A percentile compares a stretch with the other conserved stretches of the same genome.
Evolutionary conservation across 2,888 invertebrate genomes (phyloP).

Genomic region (Linnaemya tessellans): DNA sequence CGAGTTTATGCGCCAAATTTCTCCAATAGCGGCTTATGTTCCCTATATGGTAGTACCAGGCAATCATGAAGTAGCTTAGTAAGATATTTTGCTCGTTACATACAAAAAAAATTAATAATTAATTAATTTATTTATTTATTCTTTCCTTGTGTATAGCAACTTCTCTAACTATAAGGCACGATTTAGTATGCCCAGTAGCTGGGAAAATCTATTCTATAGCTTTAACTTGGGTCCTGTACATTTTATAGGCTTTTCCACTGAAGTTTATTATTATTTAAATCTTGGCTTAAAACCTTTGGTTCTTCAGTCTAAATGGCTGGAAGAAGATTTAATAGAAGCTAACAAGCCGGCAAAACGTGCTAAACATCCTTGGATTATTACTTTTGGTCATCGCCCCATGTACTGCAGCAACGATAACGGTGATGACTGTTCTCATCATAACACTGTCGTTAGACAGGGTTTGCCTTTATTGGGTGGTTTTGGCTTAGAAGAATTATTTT

Average conservation of each 20-base stretch:
- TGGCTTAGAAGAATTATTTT: conserved; percentile 93
- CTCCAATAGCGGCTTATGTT: conserved; percentile 93
- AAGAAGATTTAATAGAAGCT: conserved; percentile 90
- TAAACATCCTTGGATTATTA: conserved; percentile 91
- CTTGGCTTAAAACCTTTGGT: conserved; percentile 92
- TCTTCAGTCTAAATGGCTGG: conserved; percentile 93
- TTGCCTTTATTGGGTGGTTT: conserved; percentile 87
- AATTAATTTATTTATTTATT: conserved; percentile 71
- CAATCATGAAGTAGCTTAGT: conserved; percentile 94
- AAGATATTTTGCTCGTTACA: conserved; percentile 80
- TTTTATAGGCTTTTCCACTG: conserved; percentile 95
- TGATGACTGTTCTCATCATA: conserved; percentile 89
- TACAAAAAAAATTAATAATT: not conserved
- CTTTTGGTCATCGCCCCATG: conserved; percentile 95
- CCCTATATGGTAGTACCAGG: conserved; percentile 98
- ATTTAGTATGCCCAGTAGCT: conserved; percentile 94
- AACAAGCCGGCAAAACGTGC: conserved; percentile 89
- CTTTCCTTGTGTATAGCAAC: conserved; percentile 86
- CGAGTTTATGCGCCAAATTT: conserved; percentile 95
- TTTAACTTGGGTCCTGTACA: conserved; percentile 95
- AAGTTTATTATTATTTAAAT: conserved; percentile 95
- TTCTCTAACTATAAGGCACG: conserved; percentile 96
- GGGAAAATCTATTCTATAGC: conserved; percentile 91
- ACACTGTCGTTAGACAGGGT: conserved; percentile 87
- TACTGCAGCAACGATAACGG: conserved; percentile 93